phyloP scores from a whole-genome alignment of 2,888 invertebrate genomes.

The Ormyrus thymus region DNA sequence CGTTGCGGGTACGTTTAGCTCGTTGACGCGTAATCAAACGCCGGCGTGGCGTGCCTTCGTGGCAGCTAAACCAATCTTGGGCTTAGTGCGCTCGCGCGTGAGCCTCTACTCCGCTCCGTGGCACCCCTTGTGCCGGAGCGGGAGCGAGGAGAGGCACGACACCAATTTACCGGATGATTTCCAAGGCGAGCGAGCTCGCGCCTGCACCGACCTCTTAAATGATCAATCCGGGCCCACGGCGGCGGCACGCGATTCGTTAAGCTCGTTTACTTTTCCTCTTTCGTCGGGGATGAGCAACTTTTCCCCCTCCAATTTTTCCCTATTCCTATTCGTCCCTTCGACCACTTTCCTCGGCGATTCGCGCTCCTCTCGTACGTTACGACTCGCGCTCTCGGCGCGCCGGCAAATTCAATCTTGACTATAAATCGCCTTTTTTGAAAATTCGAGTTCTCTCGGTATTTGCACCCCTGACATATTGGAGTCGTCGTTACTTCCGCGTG shows the following conservation, averaged over 20 bases:
- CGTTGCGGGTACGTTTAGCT: conserved; percentile 65
- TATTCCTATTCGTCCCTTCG: neutral
- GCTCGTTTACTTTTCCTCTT: conserved; percentile 58
- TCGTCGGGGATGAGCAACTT: neutral
- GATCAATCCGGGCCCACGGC: conserved; percentile 62
- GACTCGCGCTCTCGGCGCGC: no score
- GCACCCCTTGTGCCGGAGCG: conserved; percentile 59
- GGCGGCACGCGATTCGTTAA: conserved; percentile 57
- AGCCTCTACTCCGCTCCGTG: conserved; percentile 59
- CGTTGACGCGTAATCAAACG: conserved; percentile 73
- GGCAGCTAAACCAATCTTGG: conserved; percentile 75
- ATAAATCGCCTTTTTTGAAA: conserved; percentile 31
- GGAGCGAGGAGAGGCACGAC: conserved; percentile 46
- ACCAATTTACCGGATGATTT: conserved; percentile 72
- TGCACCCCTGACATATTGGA: conserved; percentile 62
- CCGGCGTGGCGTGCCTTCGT: conserved; percentile 72
- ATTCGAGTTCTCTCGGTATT: conserved; percentile 51
- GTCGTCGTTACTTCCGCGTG: conserved; percentile 67
- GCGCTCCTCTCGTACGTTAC: no score
- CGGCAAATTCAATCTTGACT: no score
- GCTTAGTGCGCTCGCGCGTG: conserved; percentile 71
- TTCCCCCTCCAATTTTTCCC: neutral
- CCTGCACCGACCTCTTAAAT: conserved; percentile 59
- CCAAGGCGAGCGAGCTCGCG: conserved; percentile 57
- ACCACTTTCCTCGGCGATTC: conserved; percentile 29